A percentile compares a stretch with the other conserved stretches of the same genome.
phyloP scores from a whole-genome alignment of 1,140 invertebrate genomes.

The Atta colombica region DNA sequence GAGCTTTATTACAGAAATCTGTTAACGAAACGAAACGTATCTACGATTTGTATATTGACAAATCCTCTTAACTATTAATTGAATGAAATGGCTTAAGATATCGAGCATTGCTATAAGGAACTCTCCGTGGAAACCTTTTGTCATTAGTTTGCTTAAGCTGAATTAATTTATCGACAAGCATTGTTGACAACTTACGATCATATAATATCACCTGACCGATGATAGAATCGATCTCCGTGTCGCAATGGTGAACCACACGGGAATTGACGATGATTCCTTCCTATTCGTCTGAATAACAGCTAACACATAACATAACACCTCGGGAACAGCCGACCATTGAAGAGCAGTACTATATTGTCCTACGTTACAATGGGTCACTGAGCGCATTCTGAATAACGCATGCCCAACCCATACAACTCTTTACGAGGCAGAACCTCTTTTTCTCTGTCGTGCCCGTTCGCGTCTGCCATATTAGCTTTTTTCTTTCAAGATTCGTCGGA shows the following conservation, averaged over 20 bases:
- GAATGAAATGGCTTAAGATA: constrained; percentile 7
- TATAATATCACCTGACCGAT: constrained; percentile 21
- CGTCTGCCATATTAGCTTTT: constrained; percentile 36
- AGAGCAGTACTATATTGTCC: constrained; percentile 79
- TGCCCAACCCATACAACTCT: constrained; percentile 74
- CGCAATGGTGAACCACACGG: constrained; percentile 47
- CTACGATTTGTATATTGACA: not conserved
- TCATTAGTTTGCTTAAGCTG: constrained; percentile 62
- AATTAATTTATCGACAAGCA: constrained; percentile 71
- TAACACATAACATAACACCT: constrained; percentile 83
- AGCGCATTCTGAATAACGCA: constrained; percentile 78
- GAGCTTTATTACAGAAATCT: not conserved
- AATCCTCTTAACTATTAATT: constrained; percentile 27
- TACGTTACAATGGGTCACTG: constrained; percentile 82
- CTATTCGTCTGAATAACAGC: constrained; percentile 81
- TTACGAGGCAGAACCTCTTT: constrained; percentile 74
- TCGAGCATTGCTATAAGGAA: constrained; percentile 9
- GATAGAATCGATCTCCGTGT: constrained; percentile 8
- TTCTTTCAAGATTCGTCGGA: constrained; percentile 59
- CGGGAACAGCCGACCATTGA: constrained; percentile 79
- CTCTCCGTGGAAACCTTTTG: not conserved
- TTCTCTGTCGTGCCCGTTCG: constrained; percentile 68
- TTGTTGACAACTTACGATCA: constrained; percentile 60
- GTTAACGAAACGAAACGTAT: not conserved
- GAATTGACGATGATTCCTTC: constrained; percentile 66